Evolutionary conservation across 2,888 invertebrate species (phyloP).

Genomic region (Allacma fusca): DNA sequence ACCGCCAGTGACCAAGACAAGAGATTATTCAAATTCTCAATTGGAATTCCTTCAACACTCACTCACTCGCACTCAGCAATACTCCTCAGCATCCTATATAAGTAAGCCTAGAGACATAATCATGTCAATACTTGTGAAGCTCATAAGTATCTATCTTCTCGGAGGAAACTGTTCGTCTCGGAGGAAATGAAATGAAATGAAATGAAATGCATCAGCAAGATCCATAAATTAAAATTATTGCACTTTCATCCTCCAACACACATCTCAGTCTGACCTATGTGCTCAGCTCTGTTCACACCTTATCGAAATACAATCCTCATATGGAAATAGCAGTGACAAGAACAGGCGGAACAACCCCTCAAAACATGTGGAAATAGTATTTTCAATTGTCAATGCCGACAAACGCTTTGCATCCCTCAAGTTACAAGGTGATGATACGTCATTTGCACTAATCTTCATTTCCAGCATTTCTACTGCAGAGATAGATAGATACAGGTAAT

Average conservation of each 20-base stretch:
- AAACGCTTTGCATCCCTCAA: background rate
- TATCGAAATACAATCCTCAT: background rate
- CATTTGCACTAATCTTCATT: too few species aligned
- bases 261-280: background rate
- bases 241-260: constrained; percentile 36
- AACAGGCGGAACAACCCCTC: background rate
- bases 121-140: background rate
- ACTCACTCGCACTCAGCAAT: background rate
- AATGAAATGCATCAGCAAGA: constrained; percentile 14
- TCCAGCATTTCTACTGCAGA: too few species aligned
- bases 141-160: background rate
- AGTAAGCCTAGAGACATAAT: too few species aligned
- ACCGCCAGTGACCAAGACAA: too few species aligned
- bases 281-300: background rate
- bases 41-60: too few species aligned
- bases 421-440: too few species aligned
- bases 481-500: too few species aligned
- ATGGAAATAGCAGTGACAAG: background rate
- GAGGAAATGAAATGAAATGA: background rate
- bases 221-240: constrained; percentile 41
- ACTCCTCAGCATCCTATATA: background rate
- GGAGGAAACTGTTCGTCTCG: background rate
- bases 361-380: too few species aligned
- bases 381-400: background rate
- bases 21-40: too few species aligned